A percentile compares a stretch with the other conserved stretches of the same genome.
Evolutionary conservation across 2,113 vertebrate species (phyloP).

Genomic region (Oreochromis spilurus): DNA sequence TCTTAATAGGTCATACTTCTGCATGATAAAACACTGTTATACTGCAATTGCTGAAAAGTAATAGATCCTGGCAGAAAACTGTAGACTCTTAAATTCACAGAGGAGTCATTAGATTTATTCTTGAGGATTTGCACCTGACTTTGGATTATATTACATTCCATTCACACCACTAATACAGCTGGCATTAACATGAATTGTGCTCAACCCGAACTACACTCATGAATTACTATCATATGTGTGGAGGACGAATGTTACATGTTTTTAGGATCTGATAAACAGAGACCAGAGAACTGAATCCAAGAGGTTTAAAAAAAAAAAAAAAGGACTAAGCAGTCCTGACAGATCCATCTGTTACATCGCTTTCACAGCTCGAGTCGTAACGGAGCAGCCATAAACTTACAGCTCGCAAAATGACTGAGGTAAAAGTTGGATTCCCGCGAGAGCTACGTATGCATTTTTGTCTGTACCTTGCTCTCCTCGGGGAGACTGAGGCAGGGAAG

Average conservation of each 20-base stretch:
- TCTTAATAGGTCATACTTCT: not conserved
- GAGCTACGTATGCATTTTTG: constrained; percentile 8
- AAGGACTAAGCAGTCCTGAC: not conserved
- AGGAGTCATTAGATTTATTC: not conserved
- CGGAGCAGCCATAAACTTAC: not conserved
- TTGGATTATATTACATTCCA: not conserved
- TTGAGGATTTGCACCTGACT: not conserved
- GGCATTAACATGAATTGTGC: not conserved
- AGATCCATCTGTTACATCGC: not conserved
- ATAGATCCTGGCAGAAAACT: not conserved
- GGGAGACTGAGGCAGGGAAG: not conserved
- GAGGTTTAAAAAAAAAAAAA: not conserved
- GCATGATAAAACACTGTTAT: not conserved
- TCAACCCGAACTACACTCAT: not conserved
- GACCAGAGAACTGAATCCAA: not conserved
- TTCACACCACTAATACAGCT: not conserved
- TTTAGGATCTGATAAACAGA: not conserved
- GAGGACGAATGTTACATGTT: not conserved
- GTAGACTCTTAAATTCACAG: not conserved
- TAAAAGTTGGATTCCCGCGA: not conserved
- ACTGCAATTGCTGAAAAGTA: not conserved
- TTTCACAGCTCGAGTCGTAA: not conserved
- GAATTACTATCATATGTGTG: not conserved
- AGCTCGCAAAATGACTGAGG: not conserved
- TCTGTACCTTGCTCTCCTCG: not conserved